A percentile compares a stretch with the other conserved stretches of the same genome.
These are phyloP conservation scores for Anomalospiza imberbis DNA, from an alignment of 2,797 vertebrate species.

Conservation along the genomic window DNA sequence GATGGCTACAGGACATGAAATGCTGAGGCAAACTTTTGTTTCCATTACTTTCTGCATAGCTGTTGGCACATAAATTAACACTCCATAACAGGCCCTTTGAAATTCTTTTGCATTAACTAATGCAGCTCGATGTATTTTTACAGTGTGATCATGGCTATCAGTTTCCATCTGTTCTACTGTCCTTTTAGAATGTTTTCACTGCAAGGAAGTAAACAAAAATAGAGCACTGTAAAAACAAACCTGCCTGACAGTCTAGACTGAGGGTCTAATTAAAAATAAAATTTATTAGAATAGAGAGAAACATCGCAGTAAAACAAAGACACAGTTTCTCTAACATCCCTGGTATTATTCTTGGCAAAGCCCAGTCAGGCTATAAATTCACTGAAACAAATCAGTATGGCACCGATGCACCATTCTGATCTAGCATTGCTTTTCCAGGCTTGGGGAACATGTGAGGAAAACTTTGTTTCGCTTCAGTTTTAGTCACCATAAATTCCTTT, in stretches of 20 bases:
- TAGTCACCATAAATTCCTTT: background rate
- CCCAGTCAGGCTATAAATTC: background rate
- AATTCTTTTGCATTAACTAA: conserved; percentile 15
- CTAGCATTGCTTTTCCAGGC: background rate
- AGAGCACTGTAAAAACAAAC: conserved; percentile 41
- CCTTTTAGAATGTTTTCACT: conserved; percentile 30
- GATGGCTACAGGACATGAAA: background rate
- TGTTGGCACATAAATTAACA: conserved; percentile 38
- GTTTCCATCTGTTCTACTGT: conserved; percentile 42
- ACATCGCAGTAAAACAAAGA: conserved; percentile 13
- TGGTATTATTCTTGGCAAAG: conserved; percentile 57
- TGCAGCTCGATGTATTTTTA: background rate
- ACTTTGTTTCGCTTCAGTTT: background rate
- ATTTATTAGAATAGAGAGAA: conserved; percentile 51
- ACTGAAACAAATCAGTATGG: background rate
- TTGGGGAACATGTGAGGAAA: background rate
- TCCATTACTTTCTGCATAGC: background rate
- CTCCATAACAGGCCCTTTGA: background rate
- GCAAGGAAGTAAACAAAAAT: conserved; percentile 52
- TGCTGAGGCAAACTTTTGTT: background rate
- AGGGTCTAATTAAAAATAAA: conserved; percentile 46
- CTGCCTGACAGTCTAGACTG: conserved; percentile 47
- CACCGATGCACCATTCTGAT: conserved; percentile 7
- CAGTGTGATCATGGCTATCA: conserved; percentile 6
- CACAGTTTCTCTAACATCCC: background rate